A percentile compares a stretch with the other conserved stretches of the same genome.
Conservation (phyloP, 2,113 vertebrate species). For the Perca fluviatilis region DNA sequence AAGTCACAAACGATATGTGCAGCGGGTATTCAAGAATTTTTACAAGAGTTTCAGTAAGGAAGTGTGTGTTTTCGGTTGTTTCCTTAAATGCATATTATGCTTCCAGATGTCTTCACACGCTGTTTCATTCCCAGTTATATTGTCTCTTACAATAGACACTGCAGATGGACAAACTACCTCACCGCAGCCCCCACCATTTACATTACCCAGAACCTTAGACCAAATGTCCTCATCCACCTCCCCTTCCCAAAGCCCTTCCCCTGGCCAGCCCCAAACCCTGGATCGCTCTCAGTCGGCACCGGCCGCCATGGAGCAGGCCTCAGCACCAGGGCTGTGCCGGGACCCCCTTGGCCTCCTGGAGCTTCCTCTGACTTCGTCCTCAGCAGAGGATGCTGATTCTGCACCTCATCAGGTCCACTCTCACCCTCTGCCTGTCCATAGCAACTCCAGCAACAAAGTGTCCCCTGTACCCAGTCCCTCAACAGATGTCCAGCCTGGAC, state of each 20-base stretch:
- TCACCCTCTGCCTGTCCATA: slow-evolving; percentile 44
- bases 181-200: slow-evolving; percentile 90
- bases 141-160: slow-evolving; percentile 78
- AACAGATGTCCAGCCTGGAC: slow-evolving; percentile 38
- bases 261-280: slow-evolving; percentile 77
- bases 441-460: slow-evolving; percentile 12
- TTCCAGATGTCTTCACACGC: not conserved
- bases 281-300: slow-evolving; percentile 84
- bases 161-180: slow-evolving; percentile 99
- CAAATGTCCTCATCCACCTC: slow-evolving; percentile 84
- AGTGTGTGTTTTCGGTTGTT: slow-evolving; percentile 13
- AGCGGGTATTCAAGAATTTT: slow-evolving; percentile 5
- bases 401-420: slow-evolving; percentile 29
- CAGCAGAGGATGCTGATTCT: slow-evolving; percentile 45
- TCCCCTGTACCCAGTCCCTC: slow-evolving; percentile 33
- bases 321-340: slow-evolving; percentile 74
- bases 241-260: slow-evolving; percentile 78
- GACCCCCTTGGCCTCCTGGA: slow-evolving; percentile 67
- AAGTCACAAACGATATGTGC: slow-evolving; percentile 1
- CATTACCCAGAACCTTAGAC: slow-evolving; percentile 86
- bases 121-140: slow-evolving; percentile 43
- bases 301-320: slow-evolving; percentile 79
- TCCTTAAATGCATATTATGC: slow-evolving; percentile 17
- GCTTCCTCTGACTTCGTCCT: slow-evolving; percentile 56
- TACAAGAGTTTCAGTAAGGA: not conserved